Conservation (phyloP, 1,140 invertebrate genomes). For the Chymomyza costata region DNA sequence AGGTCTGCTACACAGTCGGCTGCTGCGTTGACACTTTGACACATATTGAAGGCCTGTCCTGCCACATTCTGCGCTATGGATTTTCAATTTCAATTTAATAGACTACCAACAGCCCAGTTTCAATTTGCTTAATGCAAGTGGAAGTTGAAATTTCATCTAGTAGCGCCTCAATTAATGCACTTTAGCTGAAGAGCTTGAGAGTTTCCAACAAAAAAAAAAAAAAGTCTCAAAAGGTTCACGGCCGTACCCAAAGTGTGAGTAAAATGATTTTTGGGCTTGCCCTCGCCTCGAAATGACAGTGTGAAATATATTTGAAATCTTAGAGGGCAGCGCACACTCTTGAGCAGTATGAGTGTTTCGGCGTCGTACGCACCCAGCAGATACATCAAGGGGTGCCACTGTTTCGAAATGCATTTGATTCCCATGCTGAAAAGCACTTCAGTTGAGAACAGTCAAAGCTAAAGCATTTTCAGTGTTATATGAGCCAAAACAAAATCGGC, state of each 20-base stretch:
- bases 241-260: slow-evolving; percentile 32
- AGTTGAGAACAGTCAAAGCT: background rate
- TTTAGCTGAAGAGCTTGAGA: slow-evolving; percentile 34
- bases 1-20: background rate
- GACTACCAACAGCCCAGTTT: slow-evolving; percentile 7
- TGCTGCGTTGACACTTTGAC: background rate
- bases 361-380: background rate
- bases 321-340: slow-evolving; percentile 2
- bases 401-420: slow-evolving; percentile 43
- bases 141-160: slow-evolving; percentile 16
- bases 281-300: slow-evolving; percentile 20
- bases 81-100: slow-evolving; percentile 4
- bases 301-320: slow-evolving; percentile 32
- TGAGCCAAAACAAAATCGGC: slow-evolving; percentile 24
- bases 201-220: background rate
- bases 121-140: slow-evolving; percentile 55
- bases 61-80: background rate
- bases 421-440: slow-evolving; percentile 16
- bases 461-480: slow-evolving; percentile 46
- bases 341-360: background rate
- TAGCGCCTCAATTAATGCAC: slow-evolving; percentile 53
- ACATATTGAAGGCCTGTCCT: background rate
- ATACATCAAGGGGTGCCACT: slow-evolving; percentile 54
- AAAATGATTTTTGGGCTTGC: slow-evolving; percentile 57
- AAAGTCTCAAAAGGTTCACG: slow-evolving; percentile 17